Evolutionary conservation across 2,113 vertebrate genomes (phyloP).

Genomic region (Thalassoma bifasciatum): DNA sequence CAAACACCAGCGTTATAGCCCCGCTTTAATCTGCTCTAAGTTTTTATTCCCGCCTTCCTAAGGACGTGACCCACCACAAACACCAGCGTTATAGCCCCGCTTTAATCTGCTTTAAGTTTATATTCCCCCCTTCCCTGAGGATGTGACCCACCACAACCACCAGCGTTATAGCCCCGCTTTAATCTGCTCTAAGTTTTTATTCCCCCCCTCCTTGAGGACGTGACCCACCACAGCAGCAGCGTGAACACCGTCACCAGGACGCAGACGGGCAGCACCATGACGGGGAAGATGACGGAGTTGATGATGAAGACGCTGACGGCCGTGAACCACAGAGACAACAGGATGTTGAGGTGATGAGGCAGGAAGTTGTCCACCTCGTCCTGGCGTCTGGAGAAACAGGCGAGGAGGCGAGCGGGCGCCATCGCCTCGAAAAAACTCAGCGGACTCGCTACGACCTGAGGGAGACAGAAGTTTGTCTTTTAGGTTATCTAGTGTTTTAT

Average conservation of each 20-base stretch:
- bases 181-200: too few species aligned
- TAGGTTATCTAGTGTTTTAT: too few species aligned
- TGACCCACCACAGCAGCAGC: conserved; percentile 12
- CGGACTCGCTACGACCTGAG: conserved; percentile 79
- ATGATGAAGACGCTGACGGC: conserved; percentile 26
- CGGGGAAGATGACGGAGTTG: conserved; percentile 69
- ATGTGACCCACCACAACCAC: too few species aligned
- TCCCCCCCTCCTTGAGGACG: too few species aligned
- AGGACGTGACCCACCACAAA: too few species aligned
- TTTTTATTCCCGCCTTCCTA: too few species aligned
- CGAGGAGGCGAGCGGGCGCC: conserved; percentile 85
- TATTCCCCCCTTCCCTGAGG: too few species aligned
- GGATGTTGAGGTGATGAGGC: conserved; percentile 79
- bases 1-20: too few species aligned
- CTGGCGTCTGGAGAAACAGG: conserved; percentile 84
- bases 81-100: too few species aligned
- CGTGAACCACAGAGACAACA: conserved; percentile 80
- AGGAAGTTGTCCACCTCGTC: conserved; percentile 79
- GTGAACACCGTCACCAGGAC: conserved; percentile 70
- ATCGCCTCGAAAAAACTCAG: conserved; percentile 83
- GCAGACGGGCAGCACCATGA: conserved; percentile 40
- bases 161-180: too few species aligned
- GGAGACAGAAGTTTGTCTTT: background rate
- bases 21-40: too few species aligned
- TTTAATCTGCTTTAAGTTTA: too few species aligned